A percentile compares a stretch with the other conserved stretches of the same genome.
phyloP scores from a whole-genome alignment of 2,113 vertebrate genomes.

The Sclerurus mexicanus region DNA sequence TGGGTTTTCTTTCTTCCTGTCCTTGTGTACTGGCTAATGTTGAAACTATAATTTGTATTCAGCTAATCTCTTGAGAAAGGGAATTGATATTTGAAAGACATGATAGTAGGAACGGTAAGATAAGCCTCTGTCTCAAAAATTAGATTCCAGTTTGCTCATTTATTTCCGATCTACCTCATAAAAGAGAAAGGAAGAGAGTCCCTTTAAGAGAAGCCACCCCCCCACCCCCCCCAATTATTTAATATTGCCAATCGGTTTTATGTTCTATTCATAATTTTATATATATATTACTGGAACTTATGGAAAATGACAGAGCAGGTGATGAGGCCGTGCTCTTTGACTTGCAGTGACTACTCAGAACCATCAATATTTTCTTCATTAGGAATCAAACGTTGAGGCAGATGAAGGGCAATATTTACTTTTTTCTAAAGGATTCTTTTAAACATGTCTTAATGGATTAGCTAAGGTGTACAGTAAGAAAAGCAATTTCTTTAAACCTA shows the following conservation, averaged over 20 bases:
- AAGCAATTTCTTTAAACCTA: not conserved
- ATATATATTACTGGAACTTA: not conserved
- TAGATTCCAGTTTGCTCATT: constrained; percentile 19
- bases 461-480: not conserved
- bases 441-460: not conserved
- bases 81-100: not conserved
- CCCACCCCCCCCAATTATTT: too few species aligned
- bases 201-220: not conserved
- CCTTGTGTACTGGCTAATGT: not conserved
- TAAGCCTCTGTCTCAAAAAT: constrained; percentile 37
- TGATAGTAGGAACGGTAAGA: constrained; percentile 12
- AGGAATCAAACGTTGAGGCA: not conserved
- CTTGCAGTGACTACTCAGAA: constrained; percentile 39
- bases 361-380: not conserved
- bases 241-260: not conserved
- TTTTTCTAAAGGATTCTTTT: not conserved
- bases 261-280: not conserved
- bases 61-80: not conserved
- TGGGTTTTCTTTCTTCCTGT: constrained; percentile 12
- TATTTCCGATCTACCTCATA: not conserved
- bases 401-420: not conserved
- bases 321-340: constrained; percentile 58
- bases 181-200: not conserved
- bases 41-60: constrained; percentile 47
- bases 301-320: constrained; percentile 20